These are phyloP conservation scores for Diploscapter pachys DNA, from an alignment of 1,140 invertebrate genomes.

Conservation along the genomic window DNA sequence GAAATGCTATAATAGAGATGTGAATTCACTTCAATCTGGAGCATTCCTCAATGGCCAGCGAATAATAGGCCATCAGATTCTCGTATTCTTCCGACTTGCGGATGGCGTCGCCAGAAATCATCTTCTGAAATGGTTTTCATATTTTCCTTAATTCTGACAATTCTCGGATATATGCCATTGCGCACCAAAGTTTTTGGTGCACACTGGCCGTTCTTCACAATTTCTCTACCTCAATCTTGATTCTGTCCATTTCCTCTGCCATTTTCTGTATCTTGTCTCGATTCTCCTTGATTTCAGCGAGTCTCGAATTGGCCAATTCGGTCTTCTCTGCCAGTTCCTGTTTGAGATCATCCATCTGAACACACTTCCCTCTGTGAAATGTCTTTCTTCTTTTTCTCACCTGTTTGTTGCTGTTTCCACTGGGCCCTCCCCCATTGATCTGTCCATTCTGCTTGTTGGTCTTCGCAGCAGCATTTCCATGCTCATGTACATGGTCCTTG, in stretches of 20 bases:
- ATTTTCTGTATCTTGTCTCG: conserved; percentile 85
- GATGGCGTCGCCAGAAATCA: conserved; percentile 2
- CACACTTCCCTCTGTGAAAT: not conserved
- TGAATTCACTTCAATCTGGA: no score
- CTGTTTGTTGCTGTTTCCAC: not conserved
- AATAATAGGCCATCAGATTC: conserved; percentile 10
- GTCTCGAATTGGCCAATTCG: conserved; percentile 83
- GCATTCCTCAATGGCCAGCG: conserved; percentile 12
- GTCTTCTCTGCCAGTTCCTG: conserved; percentile 86
- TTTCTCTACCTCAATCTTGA: conserved; percentile 74
- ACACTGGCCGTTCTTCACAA: no score
- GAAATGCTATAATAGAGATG: no score
- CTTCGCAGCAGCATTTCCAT: not conserved
- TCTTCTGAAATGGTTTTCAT: not conserved
- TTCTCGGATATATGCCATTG: no score
- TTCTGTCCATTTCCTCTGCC: conserved; percentile 86
- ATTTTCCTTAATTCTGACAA: not conserved
- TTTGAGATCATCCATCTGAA: conserved; percentile 80
- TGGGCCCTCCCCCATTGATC: not conserved
- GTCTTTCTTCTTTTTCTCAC: not conserved
- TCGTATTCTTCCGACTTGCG: conserved; percentile 11
- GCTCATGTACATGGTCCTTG: not conserved
- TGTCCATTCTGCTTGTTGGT: conserved; percentile 3
- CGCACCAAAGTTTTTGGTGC: no score
- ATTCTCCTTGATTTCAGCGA: conserved; percentile 86